A percentile compares a stretch with the other conserved stretches of the same genome.
These are phyloP conservation scores for Microcebus lehilahytsara DNA, from an alignment of 2,113 vertebrate genomes.

Conservation along the genomic window DNA sequence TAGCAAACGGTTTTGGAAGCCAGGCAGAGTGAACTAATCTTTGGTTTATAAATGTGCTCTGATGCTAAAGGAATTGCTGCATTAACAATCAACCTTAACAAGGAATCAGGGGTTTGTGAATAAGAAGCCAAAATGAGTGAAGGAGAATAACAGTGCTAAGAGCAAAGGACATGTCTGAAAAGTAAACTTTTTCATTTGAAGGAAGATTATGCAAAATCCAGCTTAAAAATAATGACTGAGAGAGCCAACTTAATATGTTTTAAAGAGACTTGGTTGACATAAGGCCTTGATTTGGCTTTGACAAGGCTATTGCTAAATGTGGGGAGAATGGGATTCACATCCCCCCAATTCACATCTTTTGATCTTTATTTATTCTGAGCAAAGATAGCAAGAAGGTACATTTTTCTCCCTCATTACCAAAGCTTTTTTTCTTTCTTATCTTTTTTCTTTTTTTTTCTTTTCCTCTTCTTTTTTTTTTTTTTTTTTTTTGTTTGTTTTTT, in stretches of 20 bases:
- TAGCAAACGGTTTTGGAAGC: conserved; percentile 80
- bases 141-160: conserved; percentile 60
- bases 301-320: conserved; percentile 34
- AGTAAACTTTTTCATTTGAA: conserved; percentile 75
- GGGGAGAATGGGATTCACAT: not conserved
- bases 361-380: not conserved
- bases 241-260: not conserved
- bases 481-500: too few species aligned
- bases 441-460: too few species aligned
- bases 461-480: too few species aligned
- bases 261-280: conserved; percentile 27
- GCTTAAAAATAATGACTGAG: conserved; percentile 65
- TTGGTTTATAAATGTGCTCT: conserved; percentile 75
- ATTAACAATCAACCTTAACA: conserved; percentile 78
- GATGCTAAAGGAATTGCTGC: conserved; percentile 74
- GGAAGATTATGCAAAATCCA: conserved; percentile 77
- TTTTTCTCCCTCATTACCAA: conserved; percentile 38
- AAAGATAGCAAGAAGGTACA: conserved; percentile 38
- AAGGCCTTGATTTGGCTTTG: not conserved
- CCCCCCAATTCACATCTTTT: conserved; percentile 18
- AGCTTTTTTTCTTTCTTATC: not conserved
- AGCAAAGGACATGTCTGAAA: conserved; percentile 70
- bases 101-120: conserved; percentile 63
- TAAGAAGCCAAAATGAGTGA: conserved; percentile 67
- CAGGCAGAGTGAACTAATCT: conserved; percentile 81